phyloP scores from a whole-genome alignment of 2,797 vertebrate species.

The Melanotaenia nigrans region DNA sequence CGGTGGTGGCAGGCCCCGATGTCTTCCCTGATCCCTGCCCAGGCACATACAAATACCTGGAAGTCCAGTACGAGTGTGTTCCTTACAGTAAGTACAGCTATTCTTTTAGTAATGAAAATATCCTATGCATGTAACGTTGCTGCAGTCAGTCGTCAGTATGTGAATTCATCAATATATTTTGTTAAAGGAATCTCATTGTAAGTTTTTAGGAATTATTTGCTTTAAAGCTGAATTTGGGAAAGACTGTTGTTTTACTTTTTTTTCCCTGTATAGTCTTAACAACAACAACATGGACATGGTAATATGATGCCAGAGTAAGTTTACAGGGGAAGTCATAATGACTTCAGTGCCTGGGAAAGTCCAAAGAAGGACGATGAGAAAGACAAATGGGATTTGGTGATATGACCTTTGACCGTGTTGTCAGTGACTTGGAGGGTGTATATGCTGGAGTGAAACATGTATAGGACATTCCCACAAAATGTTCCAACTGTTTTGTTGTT shows the following conservation, averaged over 20 bases:
- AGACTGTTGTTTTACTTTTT: not conserved
- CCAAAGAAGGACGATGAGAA: conserved; percentile 26
- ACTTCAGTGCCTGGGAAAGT: conserved; percentile 39
- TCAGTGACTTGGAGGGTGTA: conserved; percentile 50
- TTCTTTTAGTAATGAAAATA: not conserved
- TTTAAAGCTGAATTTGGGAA: not conserved
- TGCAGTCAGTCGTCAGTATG: not conserved
- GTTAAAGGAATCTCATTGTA: not conserved
- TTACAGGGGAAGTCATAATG: conserved; percentile 19
- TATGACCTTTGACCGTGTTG: conserved; percentile 60
- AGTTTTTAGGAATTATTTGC: too few relatives aligned
- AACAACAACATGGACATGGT: not conserved
- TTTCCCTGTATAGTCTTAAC: not conserved
- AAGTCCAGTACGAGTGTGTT: conserved; percentile 98
- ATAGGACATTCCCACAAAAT: conserved; percentile 23
- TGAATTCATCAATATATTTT: not conserved
- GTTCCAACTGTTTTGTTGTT: conserved; percentile 25
- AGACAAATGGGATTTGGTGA: conserved; percentile 58
- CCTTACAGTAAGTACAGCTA: conserved; percentile 93
- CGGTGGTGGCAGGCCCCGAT: conserved; percentile 95
- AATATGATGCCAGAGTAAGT: conserved; percentile 10
- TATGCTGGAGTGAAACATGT: conserved; percentile 46
- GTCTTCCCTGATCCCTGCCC: conserved; percentile 98
- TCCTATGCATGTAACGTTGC: not conserved
- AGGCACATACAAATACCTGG: conserved; percentile 97